Evolutionary conservation across 2,888 invertebrate species (phyloP), one percentile per base, ranked within the genome.

Genomic region (Hymenopus coronatus): DNA sequence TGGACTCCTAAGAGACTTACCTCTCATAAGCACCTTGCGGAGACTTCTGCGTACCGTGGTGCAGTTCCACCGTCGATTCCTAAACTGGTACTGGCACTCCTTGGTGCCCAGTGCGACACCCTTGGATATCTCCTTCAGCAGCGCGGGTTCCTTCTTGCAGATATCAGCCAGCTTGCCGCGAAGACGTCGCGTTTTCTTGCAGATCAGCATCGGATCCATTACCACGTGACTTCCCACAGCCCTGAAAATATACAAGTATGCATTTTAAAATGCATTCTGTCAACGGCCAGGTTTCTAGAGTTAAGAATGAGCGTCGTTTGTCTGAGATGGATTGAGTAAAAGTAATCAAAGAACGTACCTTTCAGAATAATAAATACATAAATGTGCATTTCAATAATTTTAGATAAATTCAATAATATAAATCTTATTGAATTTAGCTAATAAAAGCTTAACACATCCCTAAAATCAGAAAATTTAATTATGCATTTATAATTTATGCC

Each of bases 21-120:
- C 98, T 95, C 96, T 96, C 93, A 97, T 94, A 90, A 98, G 94
- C 92, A 98, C 97, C 94, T 97, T 97, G 93, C 96, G 96, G 93
- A 98, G 96, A 91, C 97, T 97, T 91, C 96, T 95, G 91, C 96
- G 95, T 90, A 96, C 95, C 0, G 97, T 96, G 89, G 97, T 97
- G 93, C 98, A 98, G 93, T 98, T 98, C 98, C 98, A 98, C 93
- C 97, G 94, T 90, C 97, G 95, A 93, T 96, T 96, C 90, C 96
- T 95, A 93, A 98, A 98, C 94, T 98, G 98, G 93, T 96, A 95
- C 91, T 97, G 97, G 93, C 98, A 98, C 95, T 98, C 98, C 91
- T 95, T 95, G 91, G 97, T 97, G 40, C 97, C 98, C 90, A 97
- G 94, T 91, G 96, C 95, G 90, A 98, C 97, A 30, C 98, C 98